Base-by-base conservation (phyloP, 2,888 invertebrate species). In the Apomyelois bistriatella region DNA sequence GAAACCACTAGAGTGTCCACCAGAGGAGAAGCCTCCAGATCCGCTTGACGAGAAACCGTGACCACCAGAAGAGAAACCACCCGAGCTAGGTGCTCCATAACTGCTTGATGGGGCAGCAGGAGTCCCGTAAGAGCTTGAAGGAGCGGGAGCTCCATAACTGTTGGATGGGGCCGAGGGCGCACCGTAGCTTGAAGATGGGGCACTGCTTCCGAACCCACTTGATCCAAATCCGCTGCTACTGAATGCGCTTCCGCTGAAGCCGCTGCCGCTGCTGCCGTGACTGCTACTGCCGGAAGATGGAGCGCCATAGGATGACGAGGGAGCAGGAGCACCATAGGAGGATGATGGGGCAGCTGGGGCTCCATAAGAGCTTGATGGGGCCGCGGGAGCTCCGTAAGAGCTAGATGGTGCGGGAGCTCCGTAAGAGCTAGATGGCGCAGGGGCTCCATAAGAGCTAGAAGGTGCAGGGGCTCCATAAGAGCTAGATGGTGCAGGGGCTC, bases 71-170 rank as follows among this genome's bases (percentile, higher is more conserved):
- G 70, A 70, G 49, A 66, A 70, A 8, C 73, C 59, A 22, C 69
- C 67, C 9, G 65, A 65, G 6, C 72, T 66, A 36, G 66, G 75
- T 5, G 76, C 78, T 48, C 72, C 59, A 54, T 86, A 60, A 83
- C 76, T 65, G 86, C 64, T 64, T 8, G 60, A 60, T 1, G 60
- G 60, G 0, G 60, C 53, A 30, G 60, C 53, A 28, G 69, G 67
- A 17, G 73, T 70, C 17, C 85, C 80, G 52, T 79, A 75, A 53
- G 73, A 66, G 53, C 70, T 70, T 7, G 76, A 76, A 37, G 67
- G 73, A 57, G 70, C 70, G 37, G 74, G 82, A 68, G 86, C 84
- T n/a, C 91, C 90, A 55, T 91, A 91, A 46, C 73, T 80, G 16
- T 71, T 70, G 17, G 81, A 85, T 0, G 63, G 64, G 36, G 59